A percentile compares a stretch with the other conserved stretches of the same genome.
phyloP scores from a whole-genome alignment of 2,113 vertebrate genomes.

The Hippopotamus amphibius region DNA sequence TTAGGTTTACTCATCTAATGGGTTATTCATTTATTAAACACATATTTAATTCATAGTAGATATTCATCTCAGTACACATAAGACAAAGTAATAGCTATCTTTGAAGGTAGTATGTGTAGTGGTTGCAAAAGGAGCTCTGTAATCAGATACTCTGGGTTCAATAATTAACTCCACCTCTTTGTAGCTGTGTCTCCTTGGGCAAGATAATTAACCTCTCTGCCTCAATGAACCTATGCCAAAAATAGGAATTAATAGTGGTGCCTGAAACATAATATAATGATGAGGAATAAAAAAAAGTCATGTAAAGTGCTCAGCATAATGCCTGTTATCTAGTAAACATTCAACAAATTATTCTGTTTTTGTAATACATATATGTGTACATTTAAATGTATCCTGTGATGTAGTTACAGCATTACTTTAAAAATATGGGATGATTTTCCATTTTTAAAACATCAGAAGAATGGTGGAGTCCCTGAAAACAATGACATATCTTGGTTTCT shows the following conservation, averaged over 20 bases:
- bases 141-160: not conserved
- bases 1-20: not conserved
- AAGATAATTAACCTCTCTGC: not conserved
- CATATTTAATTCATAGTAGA: not conserved
- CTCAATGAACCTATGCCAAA: not conserved
- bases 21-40: not conserved
- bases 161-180: not conserved
- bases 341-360: not conserved
- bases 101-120: not conserved
- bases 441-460: not conserved
- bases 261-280: not conserved
- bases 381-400: not conserved
- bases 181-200: not conserved
- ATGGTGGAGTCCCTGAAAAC: not conserved
- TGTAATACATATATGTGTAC: not conserved
- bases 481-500: not conserved
- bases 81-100: not conserved
- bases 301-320: not conserved
- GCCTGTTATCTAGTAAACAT: not conserved
- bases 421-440: not conserved
- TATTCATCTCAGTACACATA: not conserved
- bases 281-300: not conserved
- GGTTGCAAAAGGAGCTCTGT: not conserved
- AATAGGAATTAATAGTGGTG: not conserved
- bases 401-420: not conserved